These are phyloP conservation scores for Gryllus bimaculatus DNA, from an alignment of 1,140 invertebrate genomes.

Conservation along the genomic window DNA sequence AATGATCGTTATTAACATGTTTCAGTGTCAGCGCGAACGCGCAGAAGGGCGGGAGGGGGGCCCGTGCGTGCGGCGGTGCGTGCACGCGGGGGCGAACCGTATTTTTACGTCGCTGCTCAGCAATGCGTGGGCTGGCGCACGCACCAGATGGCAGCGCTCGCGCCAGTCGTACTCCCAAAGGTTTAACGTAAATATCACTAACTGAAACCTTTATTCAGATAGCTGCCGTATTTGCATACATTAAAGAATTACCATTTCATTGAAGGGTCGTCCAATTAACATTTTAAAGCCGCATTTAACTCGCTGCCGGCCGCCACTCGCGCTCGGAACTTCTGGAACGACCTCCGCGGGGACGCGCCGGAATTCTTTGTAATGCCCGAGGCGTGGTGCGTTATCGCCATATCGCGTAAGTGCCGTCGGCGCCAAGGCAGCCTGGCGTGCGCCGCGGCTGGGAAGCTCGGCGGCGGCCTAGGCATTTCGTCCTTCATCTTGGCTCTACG, in stretches of 20 bases:
- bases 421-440: too few species aligned
- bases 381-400: too few species aligned
- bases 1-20: neutral
- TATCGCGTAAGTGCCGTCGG: too few species aligned
- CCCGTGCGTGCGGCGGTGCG: neutral
- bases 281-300: neutral
- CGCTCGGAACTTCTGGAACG: too few species aligned
- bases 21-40: neutral
- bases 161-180: neutral
- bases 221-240: neutral
- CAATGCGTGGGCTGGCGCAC: neutral
- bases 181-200: neutral
- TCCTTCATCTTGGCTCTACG: too few species aligned
- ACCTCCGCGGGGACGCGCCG: too few species aligned
- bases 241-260: neutral
- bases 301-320: neutral
- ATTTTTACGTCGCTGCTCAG: neutral
- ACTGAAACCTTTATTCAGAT: conserved; percentile 1
- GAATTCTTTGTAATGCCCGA: too few species aligned
- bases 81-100: neutral
- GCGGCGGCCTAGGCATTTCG: too few species aligned
- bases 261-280: neutral
- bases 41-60: neutral
- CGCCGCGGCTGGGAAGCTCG: too few species aligned
- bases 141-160: neutral